Conservation (phyloP, 2,888 invertebrate species). For the Chaetogeoica ovagalla region DNA sequence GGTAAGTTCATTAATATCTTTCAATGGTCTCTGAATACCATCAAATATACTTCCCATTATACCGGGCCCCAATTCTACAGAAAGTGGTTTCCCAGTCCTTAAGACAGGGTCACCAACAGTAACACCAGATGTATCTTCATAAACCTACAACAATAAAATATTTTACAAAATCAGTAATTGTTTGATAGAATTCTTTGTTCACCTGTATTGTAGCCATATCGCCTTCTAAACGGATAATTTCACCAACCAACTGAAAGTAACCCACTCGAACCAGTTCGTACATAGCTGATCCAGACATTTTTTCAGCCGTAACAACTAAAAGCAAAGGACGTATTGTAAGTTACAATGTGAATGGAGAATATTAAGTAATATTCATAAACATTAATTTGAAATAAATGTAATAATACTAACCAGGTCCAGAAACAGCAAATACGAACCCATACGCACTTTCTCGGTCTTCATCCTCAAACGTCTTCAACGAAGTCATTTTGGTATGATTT, state of each 20-base stretch:
- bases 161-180: not conserved
- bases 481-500: constrained; percentile 55
- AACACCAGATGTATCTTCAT: constrained; percentile 95
- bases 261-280: constrained; percentile 99
- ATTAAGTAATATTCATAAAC: not conserved
- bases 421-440: constrained; percentile 96
- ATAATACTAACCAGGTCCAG: constrained; percentile 84
- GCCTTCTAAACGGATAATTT: constrained; percentile 99
- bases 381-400: constrained; percentile 2
- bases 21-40: constrained; percentile 98
- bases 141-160: constrained; percentile 67
- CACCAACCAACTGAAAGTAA: constrained; percentile 96
- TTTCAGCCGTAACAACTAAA: constrained; percentile 96
- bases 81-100: constrained; percentile 96
- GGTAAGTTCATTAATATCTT: constrained; percentile 92
- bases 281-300: constrained; percentile 99
- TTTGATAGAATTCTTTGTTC: constrained; percentile 55
- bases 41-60: constrained; percentile 99
- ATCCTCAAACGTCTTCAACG: constrained; percentile 73
- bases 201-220: constrained; percentile 99
- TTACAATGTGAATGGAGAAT: constrained; percentile 5
- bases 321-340: constrained; percentile 54
- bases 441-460: constrained; percentile 85
- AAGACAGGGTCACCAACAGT: constrained; percentile 99
- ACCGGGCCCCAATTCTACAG: constrained; percentile 93